These are phyloP conservation scores for Acomys russatus DNA, from an alignment of 2,797 vertebrate genomes.

Conservation along the genomic window DNA sequence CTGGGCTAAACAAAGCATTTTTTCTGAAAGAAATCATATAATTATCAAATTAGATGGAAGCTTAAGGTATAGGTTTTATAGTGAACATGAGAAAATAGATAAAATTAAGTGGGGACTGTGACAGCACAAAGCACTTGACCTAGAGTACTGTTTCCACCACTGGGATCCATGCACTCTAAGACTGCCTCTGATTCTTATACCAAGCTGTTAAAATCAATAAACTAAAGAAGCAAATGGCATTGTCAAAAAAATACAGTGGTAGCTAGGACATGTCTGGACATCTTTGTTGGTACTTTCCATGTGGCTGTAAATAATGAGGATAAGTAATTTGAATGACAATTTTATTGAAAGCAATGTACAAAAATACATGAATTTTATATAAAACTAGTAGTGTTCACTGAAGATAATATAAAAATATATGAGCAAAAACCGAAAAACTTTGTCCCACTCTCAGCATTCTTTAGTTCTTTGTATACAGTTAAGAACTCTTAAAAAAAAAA, in stretches of 20 bases:
- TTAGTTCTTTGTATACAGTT: neutral
- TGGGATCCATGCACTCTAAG: neutral
- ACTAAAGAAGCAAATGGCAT: neutral
- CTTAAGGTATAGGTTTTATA: neutral
- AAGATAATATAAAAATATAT: neutral
- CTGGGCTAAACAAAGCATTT: slow-evolving; percentile 25
- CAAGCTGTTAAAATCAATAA: neutral
- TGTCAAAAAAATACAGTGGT: neutral
- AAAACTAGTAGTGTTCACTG: neutral
- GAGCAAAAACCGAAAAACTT: neutral
- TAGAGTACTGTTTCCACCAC: neutral
- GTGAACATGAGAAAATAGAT: neutral
- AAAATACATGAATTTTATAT: neutral
- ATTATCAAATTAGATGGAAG: slow-evolving; percentile 21
- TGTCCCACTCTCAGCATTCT: neutral
- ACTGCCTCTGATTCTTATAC: neutral
- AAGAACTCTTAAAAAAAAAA: no score
- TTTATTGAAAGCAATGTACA: neutral
- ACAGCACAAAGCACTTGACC: neutral
- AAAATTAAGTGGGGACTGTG: neutral
- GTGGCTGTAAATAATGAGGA: neutral
- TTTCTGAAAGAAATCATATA: slow-evolving; percentile 30
- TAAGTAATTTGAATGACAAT: neutral
- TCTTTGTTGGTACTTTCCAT: neutral
- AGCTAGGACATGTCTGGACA: neutral